A percentile compares a stretch with the other conserved stretches of the same genome.
These are phyloP conservation scores for Drosophila sechellia DNA, from an alignment of 1,140 invertebrate species.

Conservation along the genomic window DNA sequence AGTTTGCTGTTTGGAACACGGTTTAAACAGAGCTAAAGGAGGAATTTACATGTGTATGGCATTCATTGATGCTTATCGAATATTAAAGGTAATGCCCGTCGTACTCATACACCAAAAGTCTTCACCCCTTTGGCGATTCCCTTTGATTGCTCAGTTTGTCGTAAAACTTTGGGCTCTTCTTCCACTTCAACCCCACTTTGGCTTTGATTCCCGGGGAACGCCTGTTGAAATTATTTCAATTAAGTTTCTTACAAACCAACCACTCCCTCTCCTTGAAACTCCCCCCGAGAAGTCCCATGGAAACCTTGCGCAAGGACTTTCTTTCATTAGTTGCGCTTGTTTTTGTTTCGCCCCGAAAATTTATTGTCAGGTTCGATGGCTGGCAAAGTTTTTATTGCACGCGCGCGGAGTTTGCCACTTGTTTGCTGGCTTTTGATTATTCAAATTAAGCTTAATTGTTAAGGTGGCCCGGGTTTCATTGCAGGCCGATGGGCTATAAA, in stretches of 20 bases:
- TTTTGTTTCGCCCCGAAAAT: conserved; percentile 60
- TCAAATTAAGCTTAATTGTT: conserved; percentile 79
- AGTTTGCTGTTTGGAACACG: conserved; percentile 7
- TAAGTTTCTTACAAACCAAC: conserved; percentile 71
- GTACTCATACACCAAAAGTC: neutral
- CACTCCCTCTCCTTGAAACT: neutral
- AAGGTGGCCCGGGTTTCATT: conserved; percentile 50
- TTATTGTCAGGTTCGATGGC: conserved; percentile 79
- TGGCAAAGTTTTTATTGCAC: conserved; percentile 77
- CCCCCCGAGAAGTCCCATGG: neutral
- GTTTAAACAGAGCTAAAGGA: neutral
- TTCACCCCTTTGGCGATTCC: conserved; percentile 39
- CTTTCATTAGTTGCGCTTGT: conserved; percentile 74
- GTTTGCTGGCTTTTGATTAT: conserved; percentile 81
- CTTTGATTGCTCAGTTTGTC: conserved; percentile 71
- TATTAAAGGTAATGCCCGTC: conserved; percentile 25
- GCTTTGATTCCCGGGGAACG: conserved; percentile 25
- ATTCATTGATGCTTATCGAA: conserved; percentile 39
- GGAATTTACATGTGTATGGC: conserved; percentile 34
- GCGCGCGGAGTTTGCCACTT: conserved; percentile 46
- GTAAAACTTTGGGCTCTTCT: conserved; percentile 49
- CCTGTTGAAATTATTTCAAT: conserved; percentile 75
- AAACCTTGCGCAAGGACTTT: conserved; percentile 18
- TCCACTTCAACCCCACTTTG: neutral
- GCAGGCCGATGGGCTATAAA: conserved; percentile 12